Evolutionary conservation across 2,888 invertebrate genomes (phyloP), one percentile per base, ranked within the genome.

Genomic region (Athripsodes cinereus): DNA sequence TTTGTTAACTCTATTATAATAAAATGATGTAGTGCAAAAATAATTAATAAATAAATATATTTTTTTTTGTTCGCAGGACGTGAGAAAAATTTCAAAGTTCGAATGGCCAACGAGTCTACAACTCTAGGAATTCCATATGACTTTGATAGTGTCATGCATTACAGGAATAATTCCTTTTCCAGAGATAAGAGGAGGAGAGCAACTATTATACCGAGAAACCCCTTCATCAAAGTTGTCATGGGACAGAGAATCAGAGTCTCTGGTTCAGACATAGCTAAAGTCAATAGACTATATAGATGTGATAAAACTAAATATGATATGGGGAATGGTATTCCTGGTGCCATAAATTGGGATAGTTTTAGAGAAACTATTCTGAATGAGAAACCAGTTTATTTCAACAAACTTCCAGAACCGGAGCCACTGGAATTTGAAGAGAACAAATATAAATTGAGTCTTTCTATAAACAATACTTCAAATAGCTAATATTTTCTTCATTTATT

Each of bases 141-240:
- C 58, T 67, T 67, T 55, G 65, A 63, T 26, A 68, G 68, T 47
- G 68, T 69, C n/a, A 68, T 69, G 69, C 69, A 69, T 66, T 81
- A 81, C 66, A 72, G 75, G 50, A 71, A 72, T 52, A 69, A 72
- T 60, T 77, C 77, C 2, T 81, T 81, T 65, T 76, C 78, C 52
- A 70, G 69, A 20, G 74, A 80, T 65, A 64, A 64, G 55, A 60
- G 59, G 52, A 69, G 71, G 57, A 69, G 71, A 22, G 63, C 64
- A 6, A 79, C 80, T 2, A 75, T 80, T 49, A 67, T 72, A 35
- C 74, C 79, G 0, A 69, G 67, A 55, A 65, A 70, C 22, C 44
- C 59, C 5, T 66, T 66, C 11, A 69, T 68, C 1, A 64, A 58
- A 16, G 57, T 55, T 6, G 58, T 53, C 65, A 68, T 75, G 60